These are phyloP conservation scores for Aegotheles bennettii DNA, from an alignment of 2,113 vertebrate species.

Conservation along the genomic window DNA sequence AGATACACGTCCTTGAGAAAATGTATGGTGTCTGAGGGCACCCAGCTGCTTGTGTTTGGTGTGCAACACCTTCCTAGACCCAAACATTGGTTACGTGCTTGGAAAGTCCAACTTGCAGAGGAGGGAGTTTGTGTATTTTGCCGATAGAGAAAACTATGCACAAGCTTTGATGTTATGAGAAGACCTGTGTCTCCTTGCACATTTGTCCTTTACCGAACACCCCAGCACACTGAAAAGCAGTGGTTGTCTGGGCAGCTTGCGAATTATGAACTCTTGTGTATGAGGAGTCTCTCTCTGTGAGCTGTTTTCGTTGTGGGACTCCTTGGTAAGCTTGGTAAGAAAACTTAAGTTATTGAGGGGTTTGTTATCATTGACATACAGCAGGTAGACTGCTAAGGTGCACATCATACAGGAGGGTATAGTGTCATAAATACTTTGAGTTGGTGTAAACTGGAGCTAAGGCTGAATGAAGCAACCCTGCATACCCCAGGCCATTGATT, in stretches of 20 bases:
- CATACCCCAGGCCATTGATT: not conserved
- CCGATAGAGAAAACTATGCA: not conserved
- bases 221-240: not conserved
- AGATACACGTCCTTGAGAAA: not conserved
- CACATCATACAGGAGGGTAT: not conserved
- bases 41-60: not conserved
- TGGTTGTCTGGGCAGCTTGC: not conserved
- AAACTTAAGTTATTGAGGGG: not conserved
- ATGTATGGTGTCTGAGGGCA: not conserved
- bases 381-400: not conserved
- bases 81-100: not conserved
- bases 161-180: not conserved
- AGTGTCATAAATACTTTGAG: not conserved
- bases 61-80: not conserved
- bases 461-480: not conserved
- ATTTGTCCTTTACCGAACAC: not conserved
- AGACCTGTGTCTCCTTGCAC: not conserved
- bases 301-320: not conserved
- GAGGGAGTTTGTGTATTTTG: not conserved
- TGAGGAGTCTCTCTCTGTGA: not conserved
- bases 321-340: not conserved
- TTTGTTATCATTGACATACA: not conserved
- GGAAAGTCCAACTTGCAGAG: not conserved
- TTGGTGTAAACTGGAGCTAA: not conserved
- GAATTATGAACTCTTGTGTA: not conserved